Evolutionary conservation across 2,888 invertebrate species (phyloP), one percentile per base, ranked within the genome.

Genomic region (Onchidella celtica): DNA sequence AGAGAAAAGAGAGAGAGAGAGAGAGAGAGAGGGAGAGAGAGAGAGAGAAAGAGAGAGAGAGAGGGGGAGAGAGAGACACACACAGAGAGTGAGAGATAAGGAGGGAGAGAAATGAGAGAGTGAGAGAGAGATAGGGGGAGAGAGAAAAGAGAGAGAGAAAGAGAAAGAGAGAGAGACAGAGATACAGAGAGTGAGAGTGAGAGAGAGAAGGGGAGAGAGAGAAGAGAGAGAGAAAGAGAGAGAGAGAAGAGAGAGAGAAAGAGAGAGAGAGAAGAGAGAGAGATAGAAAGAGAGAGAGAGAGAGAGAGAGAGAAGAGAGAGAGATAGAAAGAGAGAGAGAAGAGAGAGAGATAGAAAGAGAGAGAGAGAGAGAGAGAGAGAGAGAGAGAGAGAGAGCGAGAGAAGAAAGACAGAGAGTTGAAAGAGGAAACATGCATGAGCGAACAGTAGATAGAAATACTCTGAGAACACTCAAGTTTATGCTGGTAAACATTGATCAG

Each of bases 261-360:
- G 69, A 69, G 32, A 69, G 34, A 69, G 69, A 69, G 69, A 69
- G 69, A n/a, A n/a, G n/a, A n/a, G n/a, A n/a, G n/a, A n/a, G n/a
- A n/a, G n/a, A n/a, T n/a, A n/a, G n/a, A n/a, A n/a, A n/a, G n/a
- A n/a, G n/a, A n/a, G n/a, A n/a, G n/a, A n/a, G n/a, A n/a, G n/a
- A n/a, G n/a, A n/a, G n/a, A n/a, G n/a, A n/a, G n/a, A n/a, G n/a
- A n/a, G n/a, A n/a, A n/a, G n/a, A n/a, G n/a, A n/a, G n/a, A n/a
- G n/a, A n/a, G n/a, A n/a, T n/a, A n/a, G n/a, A n/a, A n/a, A n/a
- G n/a, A n/a, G n/a, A n/a, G n/a, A n/a, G n/a, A n/a, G n/a, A n/a
- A n/a, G n/a, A n/a, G n/a, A n/a, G n/a, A n/a, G n/a, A n/a, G n/a
- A n/a, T n/a, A n/a, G n/a, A n/a, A n/a, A n/a, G n/a, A n/a, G n/a